Conservation (phyloP, 2,797 vertebrate genomes). For the Anabas testudineus region DNA sequence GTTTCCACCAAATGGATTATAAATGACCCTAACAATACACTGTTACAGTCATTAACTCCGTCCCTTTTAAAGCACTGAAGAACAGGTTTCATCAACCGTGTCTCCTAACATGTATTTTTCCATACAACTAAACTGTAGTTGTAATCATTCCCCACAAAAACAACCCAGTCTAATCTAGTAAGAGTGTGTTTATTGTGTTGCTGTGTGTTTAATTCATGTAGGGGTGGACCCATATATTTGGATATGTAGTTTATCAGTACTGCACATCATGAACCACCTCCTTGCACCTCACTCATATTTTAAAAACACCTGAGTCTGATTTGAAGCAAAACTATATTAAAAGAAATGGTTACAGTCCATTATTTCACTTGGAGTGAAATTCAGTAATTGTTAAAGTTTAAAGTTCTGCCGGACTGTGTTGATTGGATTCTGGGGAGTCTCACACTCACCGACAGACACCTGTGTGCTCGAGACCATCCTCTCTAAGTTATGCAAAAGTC, state of each 20-base stretch:
- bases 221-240: too few relatives aligned
- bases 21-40: constrained; percentile 30
- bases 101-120: too few relatives aligned
- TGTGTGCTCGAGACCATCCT: constrained; percentile 40
- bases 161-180: too few relatives aligned
- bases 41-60: constrained; percentile 31
- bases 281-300: too few relatives aligned
- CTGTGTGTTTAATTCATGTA: too few relatives aligned
- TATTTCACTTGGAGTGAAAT: not conserved
- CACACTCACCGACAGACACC: constrained; percentile 13
- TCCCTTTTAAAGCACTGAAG: constrained; percentile 20
- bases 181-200: too few relatives aligned
- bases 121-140: too few relatives aligned
- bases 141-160: too few relatives aligned
- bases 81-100: too few relatives aligned
- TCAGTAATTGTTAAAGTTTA: not conserved
- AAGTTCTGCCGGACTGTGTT: not conserved
- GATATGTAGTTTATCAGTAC: too few relatives aligned
- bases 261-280: too few relatives aligned
- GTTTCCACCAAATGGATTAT: constrained; percentile 37
- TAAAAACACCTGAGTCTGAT: not conserved
- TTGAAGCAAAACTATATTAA: constrained; percentile 4
- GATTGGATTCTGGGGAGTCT: not conserved
- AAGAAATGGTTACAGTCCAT: constrained; percentile 10
- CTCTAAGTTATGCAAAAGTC: constrained; percentile 43